A percentile compares a stretch with the other conserved stretches of the same genome.
phyloP scores from a whole-genome alignment of 2,888 invertebrate species.

The Agrotis puta region DNA sequence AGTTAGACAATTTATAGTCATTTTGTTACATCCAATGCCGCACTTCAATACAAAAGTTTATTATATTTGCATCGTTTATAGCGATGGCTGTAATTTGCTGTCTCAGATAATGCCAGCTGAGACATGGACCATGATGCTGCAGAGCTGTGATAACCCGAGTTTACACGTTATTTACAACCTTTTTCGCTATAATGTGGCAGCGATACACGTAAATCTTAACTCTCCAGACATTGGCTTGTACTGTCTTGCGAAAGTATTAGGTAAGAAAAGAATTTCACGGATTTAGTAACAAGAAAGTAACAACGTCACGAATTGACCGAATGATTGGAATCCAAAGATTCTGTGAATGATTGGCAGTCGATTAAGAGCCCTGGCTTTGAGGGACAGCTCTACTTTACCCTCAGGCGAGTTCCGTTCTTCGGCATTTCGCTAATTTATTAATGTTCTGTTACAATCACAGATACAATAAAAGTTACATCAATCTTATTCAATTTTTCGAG shows the following conservation, averaged over 20 bases:
- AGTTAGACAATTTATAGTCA: conserved; percentile 4
- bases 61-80: conserved; percentile 1
- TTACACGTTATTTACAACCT: conserved; percentile 48
- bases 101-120: conserved; percentile 22
- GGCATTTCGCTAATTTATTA: conserved; percentile 15
- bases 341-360: conserved; percentile 49
- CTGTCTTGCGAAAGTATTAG: conserved; percentile 7
- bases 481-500: conserved; percentile 5
- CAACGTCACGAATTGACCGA: conserved; percentile 15
- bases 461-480: conserved; percentile 29
- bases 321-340: conserved; percentile 37
- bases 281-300: conserved; percentile 8
- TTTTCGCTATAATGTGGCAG: conserved; percentile 32
- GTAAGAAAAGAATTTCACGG: conserved; percentile 17
- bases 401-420: conserved; percentile 5
- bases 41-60: background rate
- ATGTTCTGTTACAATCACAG: conserved; percentile 23
- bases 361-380: conserved; percentile 38
- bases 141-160: conserved; percentile 36
- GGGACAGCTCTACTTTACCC: conserved; percentile 21
- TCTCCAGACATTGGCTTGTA: conserved; percentile 22
- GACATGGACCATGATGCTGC: conserved; percentile 3
- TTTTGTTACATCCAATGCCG: conserved; percentile 10
- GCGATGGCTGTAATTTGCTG: conserved; percentile 17
- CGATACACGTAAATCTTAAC: conserved; percentile 23